Evolutionary conservation across 2,888 invertebrate species (phyloP), one percentile per base, ranked within the genome.

Genomic region (Tiphia femorata): DNA sequence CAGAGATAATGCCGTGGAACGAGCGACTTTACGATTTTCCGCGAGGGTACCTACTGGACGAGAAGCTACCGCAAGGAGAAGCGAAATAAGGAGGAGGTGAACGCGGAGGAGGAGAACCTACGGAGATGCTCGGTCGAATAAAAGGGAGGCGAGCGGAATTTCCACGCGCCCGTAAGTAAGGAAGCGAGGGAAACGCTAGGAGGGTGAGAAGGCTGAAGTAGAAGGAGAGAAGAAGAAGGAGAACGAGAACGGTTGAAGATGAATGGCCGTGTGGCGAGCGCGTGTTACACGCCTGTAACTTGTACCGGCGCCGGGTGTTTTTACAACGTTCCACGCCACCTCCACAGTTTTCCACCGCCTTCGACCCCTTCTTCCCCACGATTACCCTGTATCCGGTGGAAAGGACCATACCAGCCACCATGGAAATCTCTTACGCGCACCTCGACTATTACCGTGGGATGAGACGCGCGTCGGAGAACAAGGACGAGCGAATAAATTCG

Each of bases 281-380:
- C 47, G 49, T 48, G 60, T 49, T 46, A 52, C 53, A 43, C 46
- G 53, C 47, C 49, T 52, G 54, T 54, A 61, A 58, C 54, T 50
- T 44, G 54, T 49, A 58, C 49, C 55, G 41, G 41, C 10, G 46
- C 53, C 27, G 48, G 47, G 55, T 52, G 64, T 64, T 64, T 64
- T 64, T 64, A 64, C 49, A 54, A 47, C 58, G 40, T 43, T 55
- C 41, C 35, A n/a, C n/a, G n/a, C n/a, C n/a, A n/a, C n/a, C n/a
- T n/a, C n/a, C n/a, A n/a, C n/a, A n/a, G n/a, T n/a, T n/a, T n/a
- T n/a, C n/a, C n/a, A n/a, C n/a, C n/a, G n/a, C n/a, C n/a, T n/a
- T n/a, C n/a, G n/a, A n/a, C n/a, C n/a, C n/a, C n/a, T n/a, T n/a
- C n/a, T n/a, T n/a, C n/a, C n/a, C n/a, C n/a, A n/a, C n/a, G n/a